Base-by-base conservation (phyloP, 2,113 vertebrate species). In the Corythornis vintsioides region DNA sequence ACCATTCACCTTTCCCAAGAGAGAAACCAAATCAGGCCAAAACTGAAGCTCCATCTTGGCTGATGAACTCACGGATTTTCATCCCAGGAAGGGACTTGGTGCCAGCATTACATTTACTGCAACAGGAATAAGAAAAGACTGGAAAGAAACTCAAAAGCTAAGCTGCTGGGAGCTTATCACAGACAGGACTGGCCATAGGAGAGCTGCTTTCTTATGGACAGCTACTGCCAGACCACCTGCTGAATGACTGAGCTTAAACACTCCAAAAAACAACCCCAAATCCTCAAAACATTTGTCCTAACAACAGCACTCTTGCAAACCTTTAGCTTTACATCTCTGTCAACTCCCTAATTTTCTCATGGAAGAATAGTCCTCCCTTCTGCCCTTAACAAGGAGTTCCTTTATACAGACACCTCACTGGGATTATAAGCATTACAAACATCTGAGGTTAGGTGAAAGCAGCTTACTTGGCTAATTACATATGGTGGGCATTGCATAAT, bases 1-100 rank as follows among this genome's bases (percentile, higher is more conserved):
- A 12, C 96, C 31, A 3, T 96, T 96, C 59, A 98, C 31, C 48
- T 52, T 96, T 28, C 95, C 94, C 74, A 94, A 96, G 57, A 97
- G 5, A 65, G 53, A 85, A 59, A 71, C 6, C 11, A 71, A n/a
- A 73, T 60, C 24, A 26, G 76, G 35, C 89, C 92, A 80, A 65
- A 96, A 43, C 10, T 24, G 78, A 74, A 91, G 76, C 45, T 89
- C 79, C 95, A 96, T 97, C 73, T 69, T 90, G 82, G 56, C 35
- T 83, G 87, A 60, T 31, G 48, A 79, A 79, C 38, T 73, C 4
- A 1, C 1, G 2, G 48, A 19, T 69, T 88, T 90, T 94, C 42
- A 14, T 61, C 29, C 87, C 69, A 74, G 29, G 45, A 64, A 72
- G 31, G 47, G 22, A 75, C 59, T 42, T 48, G 75, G 13, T 85